Base-by-base conservation (phyloP, 2,113 vertebrate genomes). In the Sula dactylatra region DNA sequence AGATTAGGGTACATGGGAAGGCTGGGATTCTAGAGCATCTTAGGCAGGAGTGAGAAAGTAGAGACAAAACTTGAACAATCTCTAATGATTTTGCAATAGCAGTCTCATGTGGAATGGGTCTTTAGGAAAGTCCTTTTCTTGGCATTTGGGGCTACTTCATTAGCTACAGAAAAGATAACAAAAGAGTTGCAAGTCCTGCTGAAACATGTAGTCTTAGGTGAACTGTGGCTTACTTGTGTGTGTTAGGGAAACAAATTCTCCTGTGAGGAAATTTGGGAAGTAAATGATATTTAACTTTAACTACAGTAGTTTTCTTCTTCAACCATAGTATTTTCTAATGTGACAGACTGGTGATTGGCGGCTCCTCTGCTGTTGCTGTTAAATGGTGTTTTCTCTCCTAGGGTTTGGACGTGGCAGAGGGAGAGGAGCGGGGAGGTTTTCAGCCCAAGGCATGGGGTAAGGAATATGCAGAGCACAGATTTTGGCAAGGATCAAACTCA, bases 371-470 rank as follows among this genome's bases (percentile, higher is more conserved):
- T 90, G 82, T 72, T 93, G 94, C 96, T 93, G 42, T 97, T 96
- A 97, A 97, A 97, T 83, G 88, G 77, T 92, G n/a, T 94, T 97
- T 91, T 97, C 88, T 97, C 92, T 95, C 95, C 86, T 94, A 99
- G 99, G 99, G 82, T 98, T 97, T 97, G 99, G 97, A 93, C 98
- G 98, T 91, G 99, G 98, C 88, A 98, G 99, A 98, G 99, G 99
- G 91, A 98, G 99, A 98, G 99, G 98, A 97, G 96, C 95, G 50
- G 99, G 98, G 94, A 99, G 99, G 97, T 99, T 99, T 98, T 99
- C 99, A 97, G 98, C 98, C 82, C 99, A 99, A 98, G 99, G 99
- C 98, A 99, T 99, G 98, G 99, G 99, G 99, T 99, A 99, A 98
- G 99, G 97, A 86, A 94, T 34, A 82, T 50, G 52, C 16, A 88